These are phyloP conservation scores for Hyles vespertilio DNA, from an alignment of 1,140 invertebrate genomes.

Conservation along the genomic window DNA sequence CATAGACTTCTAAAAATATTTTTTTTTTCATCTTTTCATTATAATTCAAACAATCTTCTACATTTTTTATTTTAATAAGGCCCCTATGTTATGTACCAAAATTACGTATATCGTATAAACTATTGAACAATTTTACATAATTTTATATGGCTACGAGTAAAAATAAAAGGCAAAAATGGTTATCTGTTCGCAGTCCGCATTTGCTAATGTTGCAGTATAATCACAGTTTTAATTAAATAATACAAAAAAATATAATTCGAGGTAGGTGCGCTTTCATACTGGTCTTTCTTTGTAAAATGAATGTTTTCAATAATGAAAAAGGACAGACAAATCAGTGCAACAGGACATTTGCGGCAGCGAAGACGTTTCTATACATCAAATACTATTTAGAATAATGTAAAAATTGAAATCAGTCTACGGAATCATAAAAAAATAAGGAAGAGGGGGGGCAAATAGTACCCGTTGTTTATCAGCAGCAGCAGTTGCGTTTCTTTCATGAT, in stretches of 20 bases:
- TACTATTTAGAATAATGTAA: too few relatives aligned
- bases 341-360: too few relatives aligned
- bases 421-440: too few relatives aligned
- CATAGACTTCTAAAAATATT: slow-evolving; percentile 58
- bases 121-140: slow-evolving; percentile 17
- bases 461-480: neutral
- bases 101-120: slow-evolving; percentile 52
- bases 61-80: slow-evolving; percentile 48
- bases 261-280: too few relatives aligned
- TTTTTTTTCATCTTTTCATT: slow-evolving; percentile 45
- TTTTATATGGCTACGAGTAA: slow-evolving; percentile 37
- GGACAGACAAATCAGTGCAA: too few relatives aligned
- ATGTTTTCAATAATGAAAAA: too few relatives aligned
- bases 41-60: slow-evolving; percentile 46
- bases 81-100: slow-evolving; percentile 59
- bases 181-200: too few relatives aligned
- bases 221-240: neutral
- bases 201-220: too few relatives aligned
- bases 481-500: neutral
- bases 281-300: too few relatives aligned
- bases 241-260: neutral
- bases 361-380: too few relatives aligned
- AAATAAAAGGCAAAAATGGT: neutral
- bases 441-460: too few relatives aligned
- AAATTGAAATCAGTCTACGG: too few relatives aligned